These are phyloP conservation scores for Zaprionus davidi DNA, from an alignment of 1,140 invertebrate genomes.

Conservation along the genomic window DNA sequence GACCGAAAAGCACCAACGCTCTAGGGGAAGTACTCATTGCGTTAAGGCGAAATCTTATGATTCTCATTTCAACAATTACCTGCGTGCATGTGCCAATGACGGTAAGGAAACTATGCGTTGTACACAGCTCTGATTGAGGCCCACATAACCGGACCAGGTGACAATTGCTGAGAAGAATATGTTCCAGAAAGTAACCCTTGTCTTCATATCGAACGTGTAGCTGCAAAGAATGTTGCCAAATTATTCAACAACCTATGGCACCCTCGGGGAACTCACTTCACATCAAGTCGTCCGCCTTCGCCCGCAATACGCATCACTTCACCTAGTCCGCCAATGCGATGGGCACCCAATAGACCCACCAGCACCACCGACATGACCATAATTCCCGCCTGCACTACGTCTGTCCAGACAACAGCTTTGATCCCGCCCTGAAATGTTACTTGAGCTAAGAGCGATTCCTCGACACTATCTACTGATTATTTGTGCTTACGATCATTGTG, in stretches of 20 bases:
- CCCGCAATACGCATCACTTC: constrained; percentile 87
- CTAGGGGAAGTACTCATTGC: constrained; percentile 55
- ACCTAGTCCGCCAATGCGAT: constrained; percentile 87
- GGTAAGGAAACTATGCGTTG: constrained; percentile 76
- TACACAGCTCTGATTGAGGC: constrained; percentile 77
- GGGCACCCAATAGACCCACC: constrained; percentile 88
- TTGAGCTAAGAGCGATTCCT: background rate
- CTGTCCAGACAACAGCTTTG: constrained; percentile 95
- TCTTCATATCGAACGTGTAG: constrained; percentile 59
- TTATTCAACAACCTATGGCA: too few species aligned
- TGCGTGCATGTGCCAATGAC: constrained; percentile 64
- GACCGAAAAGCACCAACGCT: constrained; percentile 85
- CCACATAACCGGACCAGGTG: constrained; percentile 67
- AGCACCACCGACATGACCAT: constrained; percentile 90
- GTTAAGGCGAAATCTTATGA: background rate
- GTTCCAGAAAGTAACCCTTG: constrained; percentile 70
- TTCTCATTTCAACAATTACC: constrained; percentile 26
- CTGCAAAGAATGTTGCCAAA: constrained; percentile 26
- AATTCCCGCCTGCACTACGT: constrained; percentile 91
- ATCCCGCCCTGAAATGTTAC: constrained; percentile 89
- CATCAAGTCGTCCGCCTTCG: constrained; percentile 86
- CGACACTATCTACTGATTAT: too few species aligned
- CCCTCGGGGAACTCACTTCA: constrained; percentile 85
- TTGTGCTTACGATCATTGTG: constrained; percentile 89
- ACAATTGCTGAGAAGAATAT: constrained; percentile 31